These are phyloP conservation scores for Cyprinodon brontotheroides DNA, from an alignment of 2,113 vertebrate genomes.

Conservation along the genomic window DNA sequence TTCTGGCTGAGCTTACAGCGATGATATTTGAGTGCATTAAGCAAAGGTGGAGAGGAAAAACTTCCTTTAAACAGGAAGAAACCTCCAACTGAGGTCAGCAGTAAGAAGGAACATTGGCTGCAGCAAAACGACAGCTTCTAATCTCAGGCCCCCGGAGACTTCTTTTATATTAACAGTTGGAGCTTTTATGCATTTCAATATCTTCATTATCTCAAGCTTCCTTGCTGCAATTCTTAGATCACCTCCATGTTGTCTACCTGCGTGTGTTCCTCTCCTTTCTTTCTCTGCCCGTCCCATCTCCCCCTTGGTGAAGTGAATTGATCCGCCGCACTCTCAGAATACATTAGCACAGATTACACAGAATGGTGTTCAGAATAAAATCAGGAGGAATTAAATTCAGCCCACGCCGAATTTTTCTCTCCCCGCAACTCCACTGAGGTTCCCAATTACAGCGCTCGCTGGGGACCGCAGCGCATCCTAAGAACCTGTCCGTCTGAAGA, in stretches of 20 bases:
- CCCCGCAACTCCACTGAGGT: constrained; percentile 48
- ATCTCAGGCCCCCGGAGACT: constrained; percentile 11
- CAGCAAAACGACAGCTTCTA: not conserved
- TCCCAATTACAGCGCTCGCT: constrained; percentile 64
- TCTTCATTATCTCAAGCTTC: not conserved
- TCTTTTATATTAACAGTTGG: constrained; percentile 8
- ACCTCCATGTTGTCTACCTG: constrained; percentile 2
- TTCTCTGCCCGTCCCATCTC: not conserved
- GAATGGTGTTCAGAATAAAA: constrained; percentile 53
- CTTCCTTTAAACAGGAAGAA: too few relatives aligned
- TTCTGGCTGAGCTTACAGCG: too few relatives aligned
- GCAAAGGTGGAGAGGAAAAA: too few relatives aligned
- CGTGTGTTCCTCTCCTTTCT: not conserved
- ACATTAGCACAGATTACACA: constrained; percentile 72
- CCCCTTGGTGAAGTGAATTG: constrained; percentile 54
- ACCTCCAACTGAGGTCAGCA: too few relatives aligned
- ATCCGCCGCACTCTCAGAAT: constrained; percentile 57
- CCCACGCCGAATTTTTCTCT: constrained; percentile 53
- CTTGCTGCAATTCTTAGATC: not conserved
- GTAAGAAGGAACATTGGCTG: constrained; percentile 22
- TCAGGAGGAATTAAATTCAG: constrained; percentile 66
- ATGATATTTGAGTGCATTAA: too few relatives aligned
- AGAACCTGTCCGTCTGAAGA: constrained; percentile 32
- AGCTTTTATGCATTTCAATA: not conserved
- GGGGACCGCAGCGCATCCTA: constrained; percentile 43